Evolutionary conservation across 2,888 invertebrate species (phyloP).

Genomic region (Machimus rusticus): DNA sequence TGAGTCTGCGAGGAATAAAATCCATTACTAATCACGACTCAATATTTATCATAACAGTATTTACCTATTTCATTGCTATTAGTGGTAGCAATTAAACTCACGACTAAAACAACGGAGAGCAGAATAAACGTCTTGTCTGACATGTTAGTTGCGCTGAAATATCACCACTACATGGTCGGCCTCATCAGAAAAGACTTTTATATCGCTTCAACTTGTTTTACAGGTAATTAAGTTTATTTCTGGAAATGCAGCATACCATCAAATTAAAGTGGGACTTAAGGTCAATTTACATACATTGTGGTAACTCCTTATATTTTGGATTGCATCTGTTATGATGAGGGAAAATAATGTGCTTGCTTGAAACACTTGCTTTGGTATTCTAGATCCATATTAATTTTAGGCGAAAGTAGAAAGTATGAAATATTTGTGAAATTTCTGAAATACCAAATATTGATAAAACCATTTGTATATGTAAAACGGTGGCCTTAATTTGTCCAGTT

Average conservation of each 20-base stretch:
- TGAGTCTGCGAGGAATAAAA: constrained; percentile 49
- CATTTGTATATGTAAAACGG: not conserved
- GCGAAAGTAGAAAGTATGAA: not conserved
- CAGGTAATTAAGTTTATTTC: not conserved
- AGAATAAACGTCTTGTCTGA: not conserved
- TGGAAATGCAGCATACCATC: not conserved
- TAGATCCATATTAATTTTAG: not conserved
- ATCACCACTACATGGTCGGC: not conserved
- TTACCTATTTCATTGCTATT: not conserved
- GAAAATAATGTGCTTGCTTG: not conserved
- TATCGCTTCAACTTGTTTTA: not conserved
- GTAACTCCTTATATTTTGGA: not conserved
- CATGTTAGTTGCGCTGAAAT: not conserved
- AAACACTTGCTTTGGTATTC: not conserved
- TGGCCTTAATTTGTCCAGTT: not conserved
- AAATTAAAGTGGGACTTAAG: not conserved
- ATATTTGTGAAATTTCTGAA: not conserved
- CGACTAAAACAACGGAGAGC: not conserved
- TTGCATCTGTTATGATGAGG: not conserved
- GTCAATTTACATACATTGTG: not conserved
- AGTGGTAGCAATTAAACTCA: not conserved
- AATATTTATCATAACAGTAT: not conserved
- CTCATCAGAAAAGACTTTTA: constrained; percentile 17
- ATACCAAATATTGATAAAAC: not conserved
- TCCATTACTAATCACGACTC: not conserved